These are phyloP conservation scores for Pseudonaja textilis DNA, from an alignment of 2,113 vertebrate species.

Conservation along the genomic window DNA sequence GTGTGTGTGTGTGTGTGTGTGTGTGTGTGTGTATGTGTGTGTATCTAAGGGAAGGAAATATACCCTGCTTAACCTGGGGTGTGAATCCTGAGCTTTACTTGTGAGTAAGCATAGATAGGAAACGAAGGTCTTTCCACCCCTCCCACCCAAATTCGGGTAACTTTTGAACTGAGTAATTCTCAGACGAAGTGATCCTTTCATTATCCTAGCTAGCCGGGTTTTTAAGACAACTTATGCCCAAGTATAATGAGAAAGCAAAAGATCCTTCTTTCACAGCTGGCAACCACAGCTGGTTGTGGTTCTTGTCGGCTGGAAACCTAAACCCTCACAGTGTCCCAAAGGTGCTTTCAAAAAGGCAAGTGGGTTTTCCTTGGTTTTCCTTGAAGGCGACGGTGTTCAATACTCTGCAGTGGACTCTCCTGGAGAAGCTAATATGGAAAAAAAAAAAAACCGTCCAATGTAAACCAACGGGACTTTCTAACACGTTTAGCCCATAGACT, in stretches of 20 bases:
- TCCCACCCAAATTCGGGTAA: background rate
- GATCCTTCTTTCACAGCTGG: background rate
- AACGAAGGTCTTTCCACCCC: background rate
- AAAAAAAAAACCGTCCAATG: background rate
- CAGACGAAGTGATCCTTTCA: background rate
- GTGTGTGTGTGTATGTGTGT: rapidly evolving
- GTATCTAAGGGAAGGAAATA: background rate
- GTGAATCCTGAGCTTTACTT: background rate
- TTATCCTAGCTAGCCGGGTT: background rate
- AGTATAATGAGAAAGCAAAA: background rate
- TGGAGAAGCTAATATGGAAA: background rate
- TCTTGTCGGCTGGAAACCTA: background rate
- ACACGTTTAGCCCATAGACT: background rate
- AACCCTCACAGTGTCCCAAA: background rate
- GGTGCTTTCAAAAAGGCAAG: background rate
- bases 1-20: background rate
- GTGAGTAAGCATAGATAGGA: background rate
- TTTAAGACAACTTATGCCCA: background rate
- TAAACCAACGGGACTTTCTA: background rate
- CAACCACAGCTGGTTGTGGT: background rate
- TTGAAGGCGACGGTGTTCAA: background rate
- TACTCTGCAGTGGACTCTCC: background rate
- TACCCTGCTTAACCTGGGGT: background rate
- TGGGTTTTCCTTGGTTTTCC: background rate
- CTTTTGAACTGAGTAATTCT: background rate